Percentiles rank a stretch among this genome's conserved stretches.
Conservation (phyloP, 2,113 vertebrate species). For the Bolborhynchus lineola region DNA sequence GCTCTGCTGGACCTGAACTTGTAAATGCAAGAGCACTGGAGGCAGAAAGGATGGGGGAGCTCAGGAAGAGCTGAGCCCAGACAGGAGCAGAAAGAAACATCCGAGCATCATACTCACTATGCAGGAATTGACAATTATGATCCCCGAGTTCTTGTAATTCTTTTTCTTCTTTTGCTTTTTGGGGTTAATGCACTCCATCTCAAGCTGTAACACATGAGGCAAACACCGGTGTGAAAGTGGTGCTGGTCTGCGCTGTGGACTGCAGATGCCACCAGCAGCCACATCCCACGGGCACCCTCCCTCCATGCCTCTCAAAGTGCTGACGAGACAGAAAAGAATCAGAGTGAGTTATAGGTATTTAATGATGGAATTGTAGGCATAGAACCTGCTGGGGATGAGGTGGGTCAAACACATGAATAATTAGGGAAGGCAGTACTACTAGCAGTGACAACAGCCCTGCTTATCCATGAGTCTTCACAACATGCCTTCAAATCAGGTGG, state of each 20-base stretch:
- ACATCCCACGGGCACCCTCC: background rate
- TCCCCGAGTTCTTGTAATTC: slow-evolving; percentile 94
- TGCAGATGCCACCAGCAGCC: background rate
- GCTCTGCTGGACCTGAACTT: background rate
- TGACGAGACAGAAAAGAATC: background rate
- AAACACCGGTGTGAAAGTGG: background rate
- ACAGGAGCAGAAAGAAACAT: background rate
- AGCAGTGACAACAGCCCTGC: background rate
- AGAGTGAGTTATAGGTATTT: background rate
- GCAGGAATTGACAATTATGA: slow-evolving; percentile 91
- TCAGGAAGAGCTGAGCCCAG: fast-evolving
- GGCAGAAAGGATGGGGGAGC: background rate
- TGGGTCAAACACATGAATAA: background rate
- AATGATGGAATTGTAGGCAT: background rate
- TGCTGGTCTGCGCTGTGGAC: background rate
- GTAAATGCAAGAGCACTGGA: background rate
- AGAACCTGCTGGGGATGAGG: background rate
- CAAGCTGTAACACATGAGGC: slow-evolving; percentile 75
- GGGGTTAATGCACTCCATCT: slow-evolving; percentile 96
- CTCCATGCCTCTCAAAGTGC: background rate
- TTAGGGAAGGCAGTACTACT: background rate
- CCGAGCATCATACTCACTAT: slow-evolving; percentile 74
- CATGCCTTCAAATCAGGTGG: background rate
- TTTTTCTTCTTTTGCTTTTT: slow-evolving; percentile 99
- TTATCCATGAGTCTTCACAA: background rate